Conservation (phyloP, 2,797 vertebrate species). For the Centropyge bicolor region DNA sequence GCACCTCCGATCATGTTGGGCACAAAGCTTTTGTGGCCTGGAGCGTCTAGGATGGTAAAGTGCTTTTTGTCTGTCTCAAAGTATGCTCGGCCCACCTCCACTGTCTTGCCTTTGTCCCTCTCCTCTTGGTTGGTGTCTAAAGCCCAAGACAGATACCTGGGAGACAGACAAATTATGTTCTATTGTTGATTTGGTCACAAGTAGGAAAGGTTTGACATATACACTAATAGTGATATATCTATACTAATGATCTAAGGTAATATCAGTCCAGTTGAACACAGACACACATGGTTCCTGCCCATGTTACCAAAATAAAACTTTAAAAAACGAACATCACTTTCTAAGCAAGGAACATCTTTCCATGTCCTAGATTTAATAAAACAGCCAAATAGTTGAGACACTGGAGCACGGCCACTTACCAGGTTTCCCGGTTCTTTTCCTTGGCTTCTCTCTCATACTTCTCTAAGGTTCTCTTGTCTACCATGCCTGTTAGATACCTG, state of each 20-base stretch:
- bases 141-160: conserved; percentile 98
- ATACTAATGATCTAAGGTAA: background rate
- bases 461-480: conserved; percentile 98
- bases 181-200: background rate
- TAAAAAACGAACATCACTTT: background rate
- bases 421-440: conserved; percentile 99
- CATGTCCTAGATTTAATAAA: background rate
- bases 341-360: background rate
- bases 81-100: conserved; percentile 97
- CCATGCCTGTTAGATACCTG: conserved; percentile 99
- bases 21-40: conserved; percentile 98
- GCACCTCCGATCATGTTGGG: conserved; percentile 99
- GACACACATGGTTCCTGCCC: background rate
- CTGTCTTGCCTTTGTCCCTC: conserved; percentile 98
- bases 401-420: conserved; percentile 81
- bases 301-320: no score
- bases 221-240: background rate
- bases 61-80: conserved; percentile 99
- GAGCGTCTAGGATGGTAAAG: conserved; percentile 98
- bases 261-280: background rate
- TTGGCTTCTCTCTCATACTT: conserved; percentile 99
- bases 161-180: background rate
- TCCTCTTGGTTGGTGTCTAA: conserved; percentile 99
- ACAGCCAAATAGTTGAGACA: background rate
- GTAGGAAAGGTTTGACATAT: background rate